Evolutionary conservation across 92 coral and sea anemone genomes (phyloP).

Genomic region (Zoanthus gigantus): DNA sequence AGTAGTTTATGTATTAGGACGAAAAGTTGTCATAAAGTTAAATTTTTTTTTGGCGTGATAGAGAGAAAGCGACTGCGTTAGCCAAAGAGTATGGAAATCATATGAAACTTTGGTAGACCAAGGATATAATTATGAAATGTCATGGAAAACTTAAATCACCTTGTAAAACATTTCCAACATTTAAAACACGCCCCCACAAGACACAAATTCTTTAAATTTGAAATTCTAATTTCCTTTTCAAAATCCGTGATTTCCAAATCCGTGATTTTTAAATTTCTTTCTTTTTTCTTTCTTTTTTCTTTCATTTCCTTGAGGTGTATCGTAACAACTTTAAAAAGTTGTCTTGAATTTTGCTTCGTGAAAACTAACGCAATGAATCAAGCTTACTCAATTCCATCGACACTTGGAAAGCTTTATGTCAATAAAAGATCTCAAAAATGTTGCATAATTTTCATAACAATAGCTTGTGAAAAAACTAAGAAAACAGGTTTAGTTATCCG

Average conservation of each 20-base stretch:
- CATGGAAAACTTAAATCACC: constrained; percentile 3
- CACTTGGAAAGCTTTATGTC: constrained; percentile 24
- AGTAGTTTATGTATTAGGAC: background rate
- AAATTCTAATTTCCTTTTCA: background rate
- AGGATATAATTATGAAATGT: background rate
- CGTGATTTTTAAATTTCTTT: background rate
- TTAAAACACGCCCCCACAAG: constrained; percentile 37
- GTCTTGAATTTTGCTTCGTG: background rate
- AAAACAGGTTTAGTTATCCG: constrained; percentile 40
- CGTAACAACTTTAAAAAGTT: background rate
- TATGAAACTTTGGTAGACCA: background rate
- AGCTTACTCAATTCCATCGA: background rate
- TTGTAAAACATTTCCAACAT: constrained; percentile 1
- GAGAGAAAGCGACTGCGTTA: background rate
- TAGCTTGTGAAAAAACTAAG: constrained; percentile 41
- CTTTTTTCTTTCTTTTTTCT: background rate
- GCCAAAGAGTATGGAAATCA: background rate
- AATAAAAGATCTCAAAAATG: constrained; percentile 33
- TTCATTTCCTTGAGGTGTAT: background rate
- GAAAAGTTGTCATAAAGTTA: background rate
- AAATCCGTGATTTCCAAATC: background rate
- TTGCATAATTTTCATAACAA: constrained; percentile 43
- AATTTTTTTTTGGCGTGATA: background rate
- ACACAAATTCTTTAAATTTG: background rate
- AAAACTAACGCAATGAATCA: background rate